phyloP scores from a whole-genome alignment of 2,797 vertebrate species.

The Aeoliscus strigatus region DNA sequence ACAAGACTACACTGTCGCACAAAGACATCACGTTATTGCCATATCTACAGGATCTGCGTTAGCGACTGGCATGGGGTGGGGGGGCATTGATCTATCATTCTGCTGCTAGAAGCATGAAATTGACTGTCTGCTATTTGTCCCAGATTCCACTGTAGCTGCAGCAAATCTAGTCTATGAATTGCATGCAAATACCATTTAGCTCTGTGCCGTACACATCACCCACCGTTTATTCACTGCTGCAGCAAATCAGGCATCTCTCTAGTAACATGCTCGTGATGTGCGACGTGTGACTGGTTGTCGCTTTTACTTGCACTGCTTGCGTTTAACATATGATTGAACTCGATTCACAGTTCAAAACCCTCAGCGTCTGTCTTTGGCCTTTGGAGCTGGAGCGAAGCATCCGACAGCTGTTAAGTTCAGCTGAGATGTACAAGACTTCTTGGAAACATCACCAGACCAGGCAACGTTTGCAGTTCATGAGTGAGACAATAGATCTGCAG shows the following conservation, averaged over 20 bases:
- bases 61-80: slow-evolving; percentile 12
- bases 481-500: slow-evolving; percentile 9
- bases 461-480: slow-evolving; percentile 15
- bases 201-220: slow-evolving; percentile 7
- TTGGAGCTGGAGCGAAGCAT: slow-evolving; percentile 4
- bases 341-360: slow-evolving; percentile 10
- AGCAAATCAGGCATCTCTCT: slow-evolving; percentile 2
- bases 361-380: slow-evolving; percentile 3
- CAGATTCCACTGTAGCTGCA: slow-evolving; percentile 29
- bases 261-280: slow-evolving; percentile 2
- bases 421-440: slow-evolving; percentile 16
- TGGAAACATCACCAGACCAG: slow-evolving; percentile 25
- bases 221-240: slow-evolving; percentile 6
- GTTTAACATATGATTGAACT: slow-evolving; percentile 2
- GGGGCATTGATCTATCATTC: slow-evolving; percentile 40
- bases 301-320: slow-evolving; percentile 1
- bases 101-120: slow-evolving; percentile 36
- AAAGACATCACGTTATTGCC: slow-evolving; percentile 21
- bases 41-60: slow-evolving; percentile 27
- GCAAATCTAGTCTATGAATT: slow-evolving; percentile 8
- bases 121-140: slow-evolving; percentile 35
- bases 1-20: slow-evolving; percentile 7
- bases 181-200: slow-evolving; percentile 3
- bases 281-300: slow-evolving; percentile 9
- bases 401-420: slow-evolving; percentile 1